A percentile compares a stretch with the other conserved stretches of the same genome.
Evolutionary conservation across 1,140 invertebrate species (phyloP).

Genomic region (Drosophila aff.): DNA sequence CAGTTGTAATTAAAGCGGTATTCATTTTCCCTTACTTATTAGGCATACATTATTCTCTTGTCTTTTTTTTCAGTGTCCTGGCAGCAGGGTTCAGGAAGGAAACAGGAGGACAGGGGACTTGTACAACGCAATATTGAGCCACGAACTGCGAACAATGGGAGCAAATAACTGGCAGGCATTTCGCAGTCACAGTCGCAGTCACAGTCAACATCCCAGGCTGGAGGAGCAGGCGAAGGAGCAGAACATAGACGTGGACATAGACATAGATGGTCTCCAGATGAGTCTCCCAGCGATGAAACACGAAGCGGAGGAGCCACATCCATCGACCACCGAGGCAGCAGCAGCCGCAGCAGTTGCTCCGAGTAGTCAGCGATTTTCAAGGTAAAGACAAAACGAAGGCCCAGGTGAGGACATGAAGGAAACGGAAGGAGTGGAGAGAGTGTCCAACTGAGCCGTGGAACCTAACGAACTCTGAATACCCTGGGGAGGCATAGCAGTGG

Average conservation of each 20-base stretch:
- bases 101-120: neutral
- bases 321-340: conserved; percentile 75
- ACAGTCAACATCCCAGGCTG: neutral
- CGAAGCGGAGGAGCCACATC: conserved; percentile 45
- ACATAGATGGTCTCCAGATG: conserved; percentile 52
- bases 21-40: no score
- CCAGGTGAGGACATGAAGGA: conserved; percentile 14
- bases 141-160: conserved; percentile 81
- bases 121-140: conserved; percentile 76
- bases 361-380: conserved; percentile 75
- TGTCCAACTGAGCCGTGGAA: neutral
- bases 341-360: conserved; percentile 22
- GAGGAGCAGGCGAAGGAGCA: neutral
- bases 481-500: neutral
- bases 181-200: conserved; percentile 35
- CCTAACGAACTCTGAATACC: conserved; percentile 33
- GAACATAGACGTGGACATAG: conserved; percentile 36
- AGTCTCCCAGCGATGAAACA: conserved; percentile 49
- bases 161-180: conserved; percentile 81
- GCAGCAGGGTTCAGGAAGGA: neutral
- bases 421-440: conserved; percentile 11
- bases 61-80: neutral
- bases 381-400: conserved; percentile 69
- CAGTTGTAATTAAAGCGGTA: neutral
- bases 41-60: neutral